A percentile compares a stretch with the other conserved stretches of the same genome.
Conservation (phyloP, 2,888 invertebrate species). For the Eupithecia abbreviata region DNA sequence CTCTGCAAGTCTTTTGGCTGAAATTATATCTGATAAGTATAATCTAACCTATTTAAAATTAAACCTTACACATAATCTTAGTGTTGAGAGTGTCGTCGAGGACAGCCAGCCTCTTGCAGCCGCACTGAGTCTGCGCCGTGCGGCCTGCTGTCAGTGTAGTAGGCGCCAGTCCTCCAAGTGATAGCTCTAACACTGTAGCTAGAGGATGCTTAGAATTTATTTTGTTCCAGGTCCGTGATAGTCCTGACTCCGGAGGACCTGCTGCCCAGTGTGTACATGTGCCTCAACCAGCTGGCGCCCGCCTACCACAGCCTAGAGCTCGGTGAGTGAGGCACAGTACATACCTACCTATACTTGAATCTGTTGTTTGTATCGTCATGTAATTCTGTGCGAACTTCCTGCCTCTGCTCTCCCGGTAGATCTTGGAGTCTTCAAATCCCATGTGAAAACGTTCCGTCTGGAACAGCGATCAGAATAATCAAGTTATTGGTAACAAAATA, state of each 20-base stretch:
- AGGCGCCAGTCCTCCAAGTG: too few relatives aligned
- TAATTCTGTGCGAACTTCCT: neutral
- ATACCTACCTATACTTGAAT: neutral
- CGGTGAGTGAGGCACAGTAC: conserved; percentile 77
- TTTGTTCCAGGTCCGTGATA: conserved; percentile 87
- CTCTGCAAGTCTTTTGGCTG: too few relatives aligned
- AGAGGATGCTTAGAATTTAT: neutral
- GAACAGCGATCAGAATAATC: too few relatives aligned
- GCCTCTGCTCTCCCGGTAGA: too few relatives aligned
- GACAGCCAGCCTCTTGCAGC: too few relatives aligned
- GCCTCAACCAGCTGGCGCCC: conserved; percentile 97
- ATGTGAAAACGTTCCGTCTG: neutral
- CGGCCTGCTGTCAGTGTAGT: too few relatives aligned
- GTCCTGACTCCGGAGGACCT: conserved; percentile 95
- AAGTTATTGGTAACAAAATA: too few relatives aligned
- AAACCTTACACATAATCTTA: too few relatives aligned
- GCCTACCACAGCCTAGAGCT: conserved; percentile 89
- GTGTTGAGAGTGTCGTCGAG: too few relatives aligned
- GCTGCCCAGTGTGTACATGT: conserved; percentile 94
- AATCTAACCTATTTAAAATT: too few relatives aligned
- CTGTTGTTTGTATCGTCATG: neutral
- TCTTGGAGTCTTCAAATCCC: neutral
- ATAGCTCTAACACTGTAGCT: neutral
- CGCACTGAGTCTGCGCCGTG: too few relatives aligned
- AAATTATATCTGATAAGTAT: too few relatives aligned